Base-by-base conservation (phyloP, 2,797 vertebrate species). In the Meda fulgida region DNA sequence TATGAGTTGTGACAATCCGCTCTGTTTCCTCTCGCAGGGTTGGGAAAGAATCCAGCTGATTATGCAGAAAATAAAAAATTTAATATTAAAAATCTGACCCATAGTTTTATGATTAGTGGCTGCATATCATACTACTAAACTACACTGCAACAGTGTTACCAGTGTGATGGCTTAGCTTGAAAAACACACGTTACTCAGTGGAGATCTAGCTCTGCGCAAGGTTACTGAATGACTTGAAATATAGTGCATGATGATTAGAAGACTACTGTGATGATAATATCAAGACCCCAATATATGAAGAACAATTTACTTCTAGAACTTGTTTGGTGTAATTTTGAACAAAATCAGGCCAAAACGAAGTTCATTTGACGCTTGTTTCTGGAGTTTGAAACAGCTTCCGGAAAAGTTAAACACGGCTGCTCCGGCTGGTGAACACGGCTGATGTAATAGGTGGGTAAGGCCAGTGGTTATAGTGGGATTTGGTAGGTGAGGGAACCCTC, bases 11-110 rank as follows among this genome's bases (percentile, higher is more conserved):
- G 89, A 99, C 97, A 76, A 99, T 99, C 88, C 96, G 95, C 92
- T 99, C 98, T 0, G 97, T 99, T 92, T 99, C 98, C 78, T 99
- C 97, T 0, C 96, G 95, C 77, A 99, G 94, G 89, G 89, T 95
- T 83, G 98, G 98, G 86, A 97, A 99, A 55, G 96, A 96, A 40
- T 97, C 96, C 95, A 99, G 91, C 98, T 99, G 93, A 79, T 18
- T 18, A 6, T 19, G 16, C 36, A 40, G n/a, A 79, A 58, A 51
- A 58, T 29, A 0, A 73, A 46, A 6, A 58, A 58, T 14, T 26
- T 29, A 13, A 43, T 5, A 34, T 67, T 9, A 26, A 31, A 38
- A 34, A 55, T 29, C 48, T 58, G 19, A 38, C 10, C 48, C 7
- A 5, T 5, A 72, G 70, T n/a, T 43, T 43, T 43, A n/a, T 14